Conservation (phyloP, 1,140 invertebrate species). For the Aphelenchoides avenae region DNA sequence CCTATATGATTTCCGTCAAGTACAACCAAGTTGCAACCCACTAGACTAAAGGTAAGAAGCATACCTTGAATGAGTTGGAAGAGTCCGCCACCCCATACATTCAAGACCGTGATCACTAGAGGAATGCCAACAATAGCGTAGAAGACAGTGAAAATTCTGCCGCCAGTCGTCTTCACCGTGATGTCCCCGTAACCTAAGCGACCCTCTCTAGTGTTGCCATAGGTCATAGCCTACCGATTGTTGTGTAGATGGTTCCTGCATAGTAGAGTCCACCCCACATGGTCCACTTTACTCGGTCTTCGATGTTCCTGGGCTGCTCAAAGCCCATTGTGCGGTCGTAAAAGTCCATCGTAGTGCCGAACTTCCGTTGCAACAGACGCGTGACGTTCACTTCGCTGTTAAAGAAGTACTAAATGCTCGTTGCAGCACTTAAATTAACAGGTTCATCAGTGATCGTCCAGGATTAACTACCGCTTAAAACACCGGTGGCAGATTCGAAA, state of each 20-base stretch:
- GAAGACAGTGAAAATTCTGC: constrained; percentile 87
- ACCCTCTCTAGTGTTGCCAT: not conserved
- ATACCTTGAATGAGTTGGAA: constrained; percentile 76
- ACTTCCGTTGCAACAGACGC: constrained; percentile 12
- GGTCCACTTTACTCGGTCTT: constrained; percentile 17
- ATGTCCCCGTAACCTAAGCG: constrained; percentile 77
- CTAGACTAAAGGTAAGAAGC: constrained; percentile 8
- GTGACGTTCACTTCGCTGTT: constrained; percentile 36
- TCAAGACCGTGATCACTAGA: constrained; percentile 83
- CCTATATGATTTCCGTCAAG: not conserved
- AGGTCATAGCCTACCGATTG: constrained; percentile 33
- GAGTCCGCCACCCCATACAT: constrained; percentile 92
- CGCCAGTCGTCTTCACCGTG: constrained; percentile 81
- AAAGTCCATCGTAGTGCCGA: constrained; percentile 20
- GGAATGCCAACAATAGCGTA: constrained; percentile 92
- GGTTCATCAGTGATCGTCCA: too few relatives aligned
- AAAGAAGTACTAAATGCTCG: too few relatives aligned
- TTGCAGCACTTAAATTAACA: too few relatives aligned
- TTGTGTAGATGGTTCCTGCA: constrained; percentile 50
- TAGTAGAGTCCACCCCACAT: constrained; percentile 47
- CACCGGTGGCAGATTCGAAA: too few relatives aligned
- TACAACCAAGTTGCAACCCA: not conserved
- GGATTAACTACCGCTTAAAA: too few relatives aligned
- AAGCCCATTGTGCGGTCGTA: constrained; percentile 32
- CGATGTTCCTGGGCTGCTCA: not conserved